Evolutionary conservation across 2,888 invertebrate genomes (phyloP).

Genomic region (Meandrusa payeni): DNA sequence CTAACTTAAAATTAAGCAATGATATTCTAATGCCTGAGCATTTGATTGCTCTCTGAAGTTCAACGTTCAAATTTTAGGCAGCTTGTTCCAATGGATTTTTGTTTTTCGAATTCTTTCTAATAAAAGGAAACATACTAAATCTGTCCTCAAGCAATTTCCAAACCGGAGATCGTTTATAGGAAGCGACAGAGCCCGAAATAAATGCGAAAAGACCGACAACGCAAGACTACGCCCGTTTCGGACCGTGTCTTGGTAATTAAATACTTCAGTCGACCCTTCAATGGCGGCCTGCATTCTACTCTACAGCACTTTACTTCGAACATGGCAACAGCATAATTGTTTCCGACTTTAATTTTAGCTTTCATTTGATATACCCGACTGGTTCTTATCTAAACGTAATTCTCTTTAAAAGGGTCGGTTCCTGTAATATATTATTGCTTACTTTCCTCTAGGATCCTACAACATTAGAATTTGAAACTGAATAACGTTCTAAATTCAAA

Average conservation of each 20-base stretch:
- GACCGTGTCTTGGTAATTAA: conserved; percentile 56
- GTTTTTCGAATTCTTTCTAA: no score
- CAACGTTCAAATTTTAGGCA: no score
- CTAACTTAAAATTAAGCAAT: no score
- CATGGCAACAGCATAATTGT: conserved; percentile 41
- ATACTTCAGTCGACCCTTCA: conserved; percentile 53
- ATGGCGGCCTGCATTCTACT: conserved; percentile 42
- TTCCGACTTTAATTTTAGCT: conserved; percentile 23
- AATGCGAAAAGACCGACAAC: conserved; percentile 29
- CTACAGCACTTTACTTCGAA: conserved; percentile 37
- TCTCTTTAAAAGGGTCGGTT: no score
- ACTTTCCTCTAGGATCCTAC: no score
- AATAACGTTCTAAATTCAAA: no score
- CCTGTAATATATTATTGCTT: no score
- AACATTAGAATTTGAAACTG: no score
- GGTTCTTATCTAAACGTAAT: conserved; percentile 14
- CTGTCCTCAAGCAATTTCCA: conserved; percentile 10
- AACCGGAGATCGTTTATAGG: conserved; percentile 11
- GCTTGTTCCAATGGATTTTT: no score
- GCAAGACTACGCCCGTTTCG: conserved; percentile 37
- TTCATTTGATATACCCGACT: conserved; percentile 17
- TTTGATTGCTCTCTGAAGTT: no score
- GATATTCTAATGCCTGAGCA: no score
- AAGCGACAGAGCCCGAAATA: conserved; percentile 28
- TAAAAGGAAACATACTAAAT: no score